Evolutionary conservation across 2,113 vertebrate species (phyloP).

Genomic region (Patagioenas fasciata): DNA sequence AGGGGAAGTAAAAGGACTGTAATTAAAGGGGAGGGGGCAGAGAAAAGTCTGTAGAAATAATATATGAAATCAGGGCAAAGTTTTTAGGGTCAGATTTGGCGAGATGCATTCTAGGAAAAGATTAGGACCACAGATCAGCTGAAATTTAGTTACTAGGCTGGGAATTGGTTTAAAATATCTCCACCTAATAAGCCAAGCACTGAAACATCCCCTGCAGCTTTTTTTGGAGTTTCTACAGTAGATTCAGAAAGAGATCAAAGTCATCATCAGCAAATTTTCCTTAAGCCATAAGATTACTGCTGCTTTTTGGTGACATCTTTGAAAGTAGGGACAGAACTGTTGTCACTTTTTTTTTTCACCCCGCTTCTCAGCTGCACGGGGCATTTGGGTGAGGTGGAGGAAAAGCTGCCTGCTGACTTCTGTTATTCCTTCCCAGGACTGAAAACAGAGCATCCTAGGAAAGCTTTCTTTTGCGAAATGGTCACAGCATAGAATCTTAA

Average conservation of each 20-base stretch:
- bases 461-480: not conserved
- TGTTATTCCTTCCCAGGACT: not conserved
- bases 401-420: not conserved
- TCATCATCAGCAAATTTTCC: not conserved
- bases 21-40: not conserved
- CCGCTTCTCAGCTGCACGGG: not conserved
- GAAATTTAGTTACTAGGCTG: not conserved
- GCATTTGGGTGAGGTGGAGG: not conserved
- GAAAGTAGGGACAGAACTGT: not conserved
- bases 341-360: not conserved
- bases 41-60: not conserved
- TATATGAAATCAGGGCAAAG: not conserved
- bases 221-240: not conserved
- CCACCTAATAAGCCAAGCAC: not conserved
- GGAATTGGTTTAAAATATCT: not conserved
- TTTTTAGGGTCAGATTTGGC: not conserved
- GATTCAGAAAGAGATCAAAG: not conserved
- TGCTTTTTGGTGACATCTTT: constrained; percentile 7
- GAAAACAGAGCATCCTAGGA: not conserved
- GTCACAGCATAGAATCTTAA: not conserved
- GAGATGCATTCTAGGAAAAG: not conserved
- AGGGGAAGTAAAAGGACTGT: not conserved
- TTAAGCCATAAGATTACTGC: not conserved
- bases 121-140: not conserved
- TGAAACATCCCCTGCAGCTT: not conserved